phyloP scores from a whole-genome alignment of 2,113 vertebrate species.

The Megaceryle maxima region DNA sequence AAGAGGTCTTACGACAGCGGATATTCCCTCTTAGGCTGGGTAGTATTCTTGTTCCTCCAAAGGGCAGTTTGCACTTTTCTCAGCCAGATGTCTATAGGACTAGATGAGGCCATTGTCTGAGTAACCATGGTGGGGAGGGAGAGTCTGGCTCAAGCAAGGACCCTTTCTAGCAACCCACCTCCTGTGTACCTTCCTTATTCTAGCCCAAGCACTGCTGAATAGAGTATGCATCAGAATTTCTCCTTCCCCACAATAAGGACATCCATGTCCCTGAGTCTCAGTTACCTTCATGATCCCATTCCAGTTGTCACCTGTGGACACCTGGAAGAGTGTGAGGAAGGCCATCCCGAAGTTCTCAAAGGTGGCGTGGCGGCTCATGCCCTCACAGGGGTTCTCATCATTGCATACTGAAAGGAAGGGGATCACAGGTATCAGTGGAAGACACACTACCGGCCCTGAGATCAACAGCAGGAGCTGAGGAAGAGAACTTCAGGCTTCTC shows the following conservation, averaged over 20 bases:
- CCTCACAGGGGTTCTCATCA: conserved; percentile 94
- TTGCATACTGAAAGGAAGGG: conserved; percentile 85
- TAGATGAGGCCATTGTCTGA: neutral
- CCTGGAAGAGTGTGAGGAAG: conserved; percentile 97
- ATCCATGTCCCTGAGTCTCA: neutral
- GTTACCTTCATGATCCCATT: conserved; percentile 99
- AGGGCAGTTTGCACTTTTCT: neutral
- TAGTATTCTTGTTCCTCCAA: neutral
- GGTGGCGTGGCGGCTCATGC: conserved; percentile 97
- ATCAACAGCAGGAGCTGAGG: neutral
- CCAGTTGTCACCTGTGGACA: conserved; percentile 98
- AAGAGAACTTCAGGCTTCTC: neutral
- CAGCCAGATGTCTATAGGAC: neutral
- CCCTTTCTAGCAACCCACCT: neutral
- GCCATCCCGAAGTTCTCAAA: conserved; percentile 99
- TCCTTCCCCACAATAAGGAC: neutral
- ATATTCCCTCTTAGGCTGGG: neutral
- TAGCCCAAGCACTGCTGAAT: neutral
- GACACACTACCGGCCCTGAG: neutral
- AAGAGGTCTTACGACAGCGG: neutral
- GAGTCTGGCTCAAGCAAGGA: neutral
- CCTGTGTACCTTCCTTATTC: neutral
- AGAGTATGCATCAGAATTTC: neutral
- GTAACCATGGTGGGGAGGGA: neutral
- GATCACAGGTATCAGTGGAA: neutral